phyloP scores from a whole-genome alignment of 2,888 invertebrate genomes.

The Euplagia quadripunctaria region DNA sequence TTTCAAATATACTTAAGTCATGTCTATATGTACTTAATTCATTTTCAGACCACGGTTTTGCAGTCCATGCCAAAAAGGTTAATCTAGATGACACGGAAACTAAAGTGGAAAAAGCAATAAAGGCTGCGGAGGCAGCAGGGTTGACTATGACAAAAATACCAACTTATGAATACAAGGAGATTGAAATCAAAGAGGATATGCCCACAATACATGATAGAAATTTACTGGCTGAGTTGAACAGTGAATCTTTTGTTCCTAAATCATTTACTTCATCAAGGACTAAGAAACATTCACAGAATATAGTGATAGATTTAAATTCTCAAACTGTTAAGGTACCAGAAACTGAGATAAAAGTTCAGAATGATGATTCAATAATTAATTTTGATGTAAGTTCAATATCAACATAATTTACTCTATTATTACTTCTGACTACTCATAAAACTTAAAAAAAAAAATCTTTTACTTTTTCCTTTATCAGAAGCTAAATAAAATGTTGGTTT shows the following conservation, averaged over 20 bases:
- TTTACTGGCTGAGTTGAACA: conserved; percentile 90
- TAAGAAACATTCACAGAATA: conserved; percentile 89
- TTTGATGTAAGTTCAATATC: conserved; percentile 86
- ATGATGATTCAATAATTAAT: conserved; percentile 89
- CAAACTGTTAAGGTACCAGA: conserved; percentile 91
- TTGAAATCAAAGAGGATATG: conserved; percentile 83
- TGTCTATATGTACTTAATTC: neutral
- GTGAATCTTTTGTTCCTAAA: conserved; percentile 89
- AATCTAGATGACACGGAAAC: conserved; percentile 79
- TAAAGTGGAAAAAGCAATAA: conserved; percentile 82
- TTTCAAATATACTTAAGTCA: too few species aligned
- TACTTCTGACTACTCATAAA: neutral
- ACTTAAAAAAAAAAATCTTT: neutral
- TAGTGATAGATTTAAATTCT: conserved; percentile 91
- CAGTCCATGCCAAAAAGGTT: conserved; percentile 56
- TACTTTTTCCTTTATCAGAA: neutral
- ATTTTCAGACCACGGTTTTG: conserved; percentile 59
- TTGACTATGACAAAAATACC: conserved; percentile 84
- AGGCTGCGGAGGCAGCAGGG: conserved; percentile 84
- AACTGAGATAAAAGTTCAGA: conserved; percentile 77
- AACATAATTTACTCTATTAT: neutral
- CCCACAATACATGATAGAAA: conserved; percentile 86
- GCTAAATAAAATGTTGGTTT: neutral
- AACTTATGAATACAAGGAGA: conserved; percentile 82
- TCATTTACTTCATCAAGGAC: conserved; percentile 86